These are phyloP conservation scores for Cottus gobio DNA, from an alignment of 2,113 vertebrate genomes.

Conservation along the genomic window DNA sequence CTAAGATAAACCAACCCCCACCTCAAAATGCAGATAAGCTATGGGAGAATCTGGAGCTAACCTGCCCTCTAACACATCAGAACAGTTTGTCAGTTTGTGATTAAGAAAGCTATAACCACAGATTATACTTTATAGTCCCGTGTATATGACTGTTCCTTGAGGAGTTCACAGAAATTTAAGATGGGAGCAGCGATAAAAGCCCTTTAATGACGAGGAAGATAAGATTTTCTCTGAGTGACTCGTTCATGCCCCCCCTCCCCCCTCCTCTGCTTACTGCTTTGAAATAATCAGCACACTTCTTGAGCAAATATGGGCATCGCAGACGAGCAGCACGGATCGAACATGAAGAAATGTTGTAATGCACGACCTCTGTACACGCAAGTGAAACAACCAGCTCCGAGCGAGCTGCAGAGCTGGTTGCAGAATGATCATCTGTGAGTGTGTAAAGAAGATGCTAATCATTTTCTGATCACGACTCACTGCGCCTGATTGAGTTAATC, in stretches of 20 bases:
- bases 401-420: background rate
- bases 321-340: constrained; percentile 64
- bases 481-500: constrained; percentile 51
- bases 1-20: background rate
- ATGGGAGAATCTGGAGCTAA: background rate
- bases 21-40: constrained; percentile 37
- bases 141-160: constrained; percentile 68
- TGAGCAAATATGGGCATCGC: constrained; percentile 78
- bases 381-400: constrained; percentile 13
- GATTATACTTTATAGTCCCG: constrained; percentile 82
- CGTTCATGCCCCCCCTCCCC: constrained; percentile 53
- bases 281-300: constrained; percentile 74
- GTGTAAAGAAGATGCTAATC: constrained; percentile 19
- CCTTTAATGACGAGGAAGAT: constrained; percentile 83
- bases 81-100: constrained; percentile 72
- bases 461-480: constrained; percentile 9
- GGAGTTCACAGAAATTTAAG: constrained; percentile 79
- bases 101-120: constrained; percentile 74
- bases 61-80: constrained; percentile 20
- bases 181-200: constrained; percentile 78
- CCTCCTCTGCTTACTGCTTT: constrained; percentile 39
- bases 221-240: constrained; percentile 83
- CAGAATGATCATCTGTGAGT: constrained; percentile 7
- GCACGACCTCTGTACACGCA: constrained; percentile 69
- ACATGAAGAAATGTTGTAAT: constrained; percentile 68